Conservation (phyloP, 2,888 invertebrate genomes). For the Apotomis betuletana region DNA sequence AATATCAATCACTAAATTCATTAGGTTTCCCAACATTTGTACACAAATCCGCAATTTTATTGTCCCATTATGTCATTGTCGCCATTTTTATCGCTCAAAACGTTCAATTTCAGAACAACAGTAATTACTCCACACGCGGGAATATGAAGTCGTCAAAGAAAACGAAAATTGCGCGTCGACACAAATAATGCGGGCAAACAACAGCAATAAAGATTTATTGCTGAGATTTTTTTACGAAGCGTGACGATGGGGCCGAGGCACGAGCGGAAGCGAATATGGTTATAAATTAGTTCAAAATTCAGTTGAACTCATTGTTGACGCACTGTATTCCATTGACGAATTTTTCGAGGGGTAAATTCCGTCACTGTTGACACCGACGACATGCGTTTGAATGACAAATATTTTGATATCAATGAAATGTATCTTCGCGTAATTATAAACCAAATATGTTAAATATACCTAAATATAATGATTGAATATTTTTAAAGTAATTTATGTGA, state of each 20-base stretch:
- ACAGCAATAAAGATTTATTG: constrained; percentile 81
- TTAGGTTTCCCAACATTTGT: background rate
- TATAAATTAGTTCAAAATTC: background rate
- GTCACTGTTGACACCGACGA: no score
- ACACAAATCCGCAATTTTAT: background rate
- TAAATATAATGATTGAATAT: no score
- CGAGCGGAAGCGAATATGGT: background rate
- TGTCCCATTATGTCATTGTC: constrained; percentile 40
- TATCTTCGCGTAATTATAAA: no score
- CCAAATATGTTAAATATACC: no score
- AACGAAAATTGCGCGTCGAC: constrained; percentile 71
- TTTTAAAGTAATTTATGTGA: no score
- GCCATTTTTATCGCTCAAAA: constrained; percentile 44
- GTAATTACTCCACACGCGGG: constrained; percentile 62
- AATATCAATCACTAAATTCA: background rate
- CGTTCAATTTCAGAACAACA: constrained; percentile 44
- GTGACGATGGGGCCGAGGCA: background rate
- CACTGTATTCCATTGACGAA: no score
- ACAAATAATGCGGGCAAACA: constrained; percentile 78
- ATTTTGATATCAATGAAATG: no score
- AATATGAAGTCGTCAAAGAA: constrained; percentile 74
- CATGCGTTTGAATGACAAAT: no score
- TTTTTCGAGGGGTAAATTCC: no score
- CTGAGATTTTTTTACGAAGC: constrained; percentile 65
- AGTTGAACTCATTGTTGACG: no score